These are phyloP conservation scores for Etheostoma cragini DNA, from an alignment of 2,113 vertebrate species.

Conservation along the genomic window DNA sequence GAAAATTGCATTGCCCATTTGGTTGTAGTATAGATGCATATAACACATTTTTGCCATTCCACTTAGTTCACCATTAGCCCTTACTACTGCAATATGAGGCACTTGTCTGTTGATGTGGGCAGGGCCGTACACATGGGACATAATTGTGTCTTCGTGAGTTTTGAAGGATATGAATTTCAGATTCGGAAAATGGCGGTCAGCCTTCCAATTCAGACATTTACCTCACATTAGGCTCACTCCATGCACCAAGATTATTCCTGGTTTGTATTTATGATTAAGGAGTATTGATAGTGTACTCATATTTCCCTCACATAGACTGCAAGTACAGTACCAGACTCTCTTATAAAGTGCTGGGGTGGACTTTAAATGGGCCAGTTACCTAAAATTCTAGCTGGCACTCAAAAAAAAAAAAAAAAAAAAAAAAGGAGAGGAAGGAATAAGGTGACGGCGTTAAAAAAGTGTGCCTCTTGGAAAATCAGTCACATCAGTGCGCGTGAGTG, in stretches of 20 bases:
- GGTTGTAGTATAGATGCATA: conserved; percentile 34
- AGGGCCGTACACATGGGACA: conserved; percentile 19
- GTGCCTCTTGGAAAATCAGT: conserved; percentile 18
- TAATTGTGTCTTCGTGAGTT: background rate
- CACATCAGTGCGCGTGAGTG: background rate
- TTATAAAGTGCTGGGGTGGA: conserved; percentile 68
- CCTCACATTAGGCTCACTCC: background rate
- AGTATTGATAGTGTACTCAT: conserved; percentile 8
- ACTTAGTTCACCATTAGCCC: conserved; percentile 47
- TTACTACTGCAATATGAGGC: conserved; percentile 73
- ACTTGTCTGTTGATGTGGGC: conserved; percentile 68
- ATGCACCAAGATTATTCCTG: background rate
- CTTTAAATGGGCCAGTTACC: conserved; percentile 33
- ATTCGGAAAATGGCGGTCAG: background rate
- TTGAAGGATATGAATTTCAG: background rate
- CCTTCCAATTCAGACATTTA: conserved; percentile 11
- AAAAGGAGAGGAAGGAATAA: background rate
- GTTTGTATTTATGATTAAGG: background rate
- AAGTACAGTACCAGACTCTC: conserved; percentile 18
- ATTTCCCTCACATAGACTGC: background rate
- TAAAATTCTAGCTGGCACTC: conserved; percentile 25
- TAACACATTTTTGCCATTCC: conserved; percentile 9
- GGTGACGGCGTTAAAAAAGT: conserved; percentile 23
- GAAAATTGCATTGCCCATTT: conserved; percentile 44
- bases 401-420: background rate